A percentile compares a stretch with the other conserved stretches of the same genome.
phyloP scores from a whole-genome alignment of 2,797 vertebrate species.

The Microctenopoma lineatum region DNA sequence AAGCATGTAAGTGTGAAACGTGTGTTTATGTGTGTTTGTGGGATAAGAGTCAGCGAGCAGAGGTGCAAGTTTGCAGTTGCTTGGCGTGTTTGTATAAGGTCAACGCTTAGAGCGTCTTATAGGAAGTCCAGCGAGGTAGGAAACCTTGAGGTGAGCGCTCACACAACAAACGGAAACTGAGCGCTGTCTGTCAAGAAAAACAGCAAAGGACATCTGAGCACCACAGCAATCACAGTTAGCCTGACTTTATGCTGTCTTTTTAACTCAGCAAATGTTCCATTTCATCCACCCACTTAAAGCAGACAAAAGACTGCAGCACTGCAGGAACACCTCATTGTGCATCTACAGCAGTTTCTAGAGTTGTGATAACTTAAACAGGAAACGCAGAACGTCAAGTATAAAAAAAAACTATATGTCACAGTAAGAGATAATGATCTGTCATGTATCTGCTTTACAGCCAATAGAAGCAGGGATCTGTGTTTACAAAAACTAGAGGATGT shows the following conservation, averaged over 20 bases:
- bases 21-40: constrained; percentile 2
- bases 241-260: background rate
- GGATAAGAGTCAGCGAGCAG: background rate
- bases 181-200: constrained; percentile 34
- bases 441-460: background rate
- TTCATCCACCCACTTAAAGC: background rate
- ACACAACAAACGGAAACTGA: constrained; percentile 24
- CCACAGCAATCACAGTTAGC: background rate
- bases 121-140: background rate
- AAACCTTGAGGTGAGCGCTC: constrained; percentile 22
- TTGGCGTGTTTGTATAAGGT: background rate
- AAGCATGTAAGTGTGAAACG: background rate
- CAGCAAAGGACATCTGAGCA: background rate
- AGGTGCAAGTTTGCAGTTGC: background rate
- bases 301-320: background rate
- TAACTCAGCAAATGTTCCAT: background rate
- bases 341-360: constrained; percentile 16
- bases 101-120: background rate
- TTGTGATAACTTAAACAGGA: constrained; percentile 54
- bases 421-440: constrained; percentile 19
- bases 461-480: background rate
- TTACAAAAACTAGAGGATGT: constrained; percentile 15
- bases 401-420: background rate
- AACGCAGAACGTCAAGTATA: constrained; percentile 9
- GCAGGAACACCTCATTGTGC: constrained; percentile 4